phyloP scores from a whole-genome alignment of 1,140 invertebrate genomes.

The Belonocnema kinseyi region DNA sequence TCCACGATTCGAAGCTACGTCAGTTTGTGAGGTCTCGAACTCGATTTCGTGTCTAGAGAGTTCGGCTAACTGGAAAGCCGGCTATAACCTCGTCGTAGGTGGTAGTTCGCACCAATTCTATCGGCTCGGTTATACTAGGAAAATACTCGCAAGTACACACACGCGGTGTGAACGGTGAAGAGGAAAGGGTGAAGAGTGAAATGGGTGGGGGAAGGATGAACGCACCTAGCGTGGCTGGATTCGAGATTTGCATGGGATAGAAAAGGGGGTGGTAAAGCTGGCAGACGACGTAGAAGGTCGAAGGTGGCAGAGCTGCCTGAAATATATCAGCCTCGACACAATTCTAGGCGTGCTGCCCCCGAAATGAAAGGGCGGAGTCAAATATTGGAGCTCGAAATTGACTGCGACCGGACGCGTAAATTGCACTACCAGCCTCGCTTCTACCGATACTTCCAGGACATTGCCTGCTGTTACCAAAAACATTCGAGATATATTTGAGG shows the following conservation, averaged over 20 bases:
- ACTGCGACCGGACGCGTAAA: slow-evolving; percentile 29
- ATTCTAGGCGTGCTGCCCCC: slow-evolving; percentile 21
- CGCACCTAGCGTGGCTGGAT: slow-evolving; percentile 32
- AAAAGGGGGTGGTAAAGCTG: slow-evolving; percentile 13
- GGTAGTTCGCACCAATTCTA: slow-evolving; percentile 17
- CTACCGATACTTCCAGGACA: slow-evolving; percentile 28
- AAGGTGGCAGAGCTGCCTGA: slow-evolving; percentile 24
- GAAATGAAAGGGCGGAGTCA: slow-evolving; percentile 33
- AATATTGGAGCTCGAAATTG: slow-evolving; percentile 47
- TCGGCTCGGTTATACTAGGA: background rate
- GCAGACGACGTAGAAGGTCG: slow-evolving; percentile 28
- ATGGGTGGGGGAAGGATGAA: slow-evolving; percentile 34
- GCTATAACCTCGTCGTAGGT: slow-evolving; percentile 28
- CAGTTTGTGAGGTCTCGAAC: slow-evolving; percentile 36
- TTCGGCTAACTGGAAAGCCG: slow-evolving; percentile 46
- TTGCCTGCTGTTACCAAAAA: slow-evolving; percentile 30
- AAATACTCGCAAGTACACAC: background rate
- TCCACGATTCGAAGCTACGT: slow-evolving; percentile 20
- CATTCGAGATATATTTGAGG: slow-evolving; percentile 10
- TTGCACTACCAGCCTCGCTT: slow-evolving; percentile 7
- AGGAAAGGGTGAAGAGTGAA: background rate
- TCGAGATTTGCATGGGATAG: slow-evolving; percentile 41
- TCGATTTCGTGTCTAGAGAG: slow-evolving; percentile 40
- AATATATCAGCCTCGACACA: slow-evolving; percentile 25
- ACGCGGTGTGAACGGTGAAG: background rate